Percentiles rank a stretch among this genome's conserved stretches.
phyloP scores from a whole-genome alignment of 2,888 invertebrate species.

The Pyrrhopygopsis socrates region DNA sequence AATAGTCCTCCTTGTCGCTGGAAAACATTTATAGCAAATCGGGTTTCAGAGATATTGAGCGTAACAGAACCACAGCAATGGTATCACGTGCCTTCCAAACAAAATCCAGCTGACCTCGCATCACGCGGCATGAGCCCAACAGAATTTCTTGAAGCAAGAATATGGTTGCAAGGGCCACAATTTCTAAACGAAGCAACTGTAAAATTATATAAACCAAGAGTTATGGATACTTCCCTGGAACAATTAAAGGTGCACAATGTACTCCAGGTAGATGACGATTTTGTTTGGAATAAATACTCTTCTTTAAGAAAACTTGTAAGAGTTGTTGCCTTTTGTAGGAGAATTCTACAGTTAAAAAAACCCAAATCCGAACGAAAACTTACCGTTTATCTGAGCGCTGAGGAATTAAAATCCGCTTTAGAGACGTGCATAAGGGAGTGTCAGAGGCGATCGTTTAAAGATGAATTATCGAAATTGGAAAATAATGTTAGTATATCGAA shows the following conservation, averaged over 20 bases:
- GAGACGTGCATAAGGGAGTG: conserved; percentile 37
- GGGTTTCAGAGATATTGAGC: background rate
- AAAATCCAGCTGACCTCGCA: conserved; percentile 1
- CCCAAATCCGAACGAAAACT: background rate
- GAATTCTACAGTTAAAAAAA: background rate
- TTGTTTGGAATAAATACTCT: background rate
- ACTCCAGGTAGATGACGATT: background rate
- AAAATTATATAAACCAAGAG: no score
- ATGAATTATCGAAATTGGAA: background rate
- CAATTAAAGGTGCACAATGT: background rate
- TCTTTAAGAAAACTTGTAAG: background rate
- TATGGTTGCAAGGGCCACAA: background rate
- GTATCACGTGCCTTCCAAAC: conserved; percentile 2
- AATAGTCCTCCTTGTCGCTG: conserved; percentile 75
- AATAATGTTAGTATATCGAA: background rate
- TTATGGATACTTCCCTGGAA: background rate
- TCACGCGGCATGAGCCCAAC: background rate
- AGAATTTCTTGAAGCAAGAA: background rate
- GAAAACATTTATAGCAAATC: conserved; percentile 14
- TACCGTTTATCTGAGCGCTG: background rate
- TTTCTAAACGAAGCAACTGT: background rate
- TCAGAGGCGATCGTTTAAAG: conserved; percentile 7
- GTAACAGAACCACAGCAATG: background rate
- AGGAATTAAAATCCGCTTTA: conserved; percentile 19
- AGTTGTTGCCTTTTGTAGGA: background rate